Percentiles rank a stretch among this genome's conserved stretches.
These are phyloP conservation scores for Pterophyllum scalare DNA, from an alignment of 2,113 vertebrate species.

Conservation along the genomic window DNA sequence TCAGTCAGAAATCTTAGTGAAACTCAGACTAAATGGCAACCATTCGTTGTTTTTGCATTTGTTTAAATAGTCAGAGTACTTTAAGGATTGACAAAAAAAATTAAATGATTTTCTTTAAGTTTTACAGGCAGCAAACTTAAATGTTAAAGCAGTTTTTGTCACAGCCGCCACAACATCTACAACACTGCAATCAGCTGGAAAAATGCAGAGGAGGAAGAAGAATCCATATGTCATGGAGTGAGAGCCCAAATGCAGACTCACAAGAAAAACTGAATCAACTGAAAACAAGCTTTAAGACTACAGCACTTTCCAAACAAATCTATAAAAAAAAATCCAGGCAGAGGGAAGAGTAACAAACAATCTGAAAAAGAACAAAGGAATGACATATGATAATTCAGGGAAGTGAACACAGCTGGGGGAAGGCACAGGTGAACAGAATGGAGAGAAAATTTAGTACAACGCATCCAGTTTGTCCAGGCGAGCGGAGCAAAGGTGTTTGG, in stretches of 20 bases:
- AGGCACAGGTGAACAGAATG: neutral
- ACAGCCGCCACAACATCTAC: neutral
- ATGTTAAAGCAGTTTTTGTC: neutral
- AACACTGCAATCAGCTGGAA: neutral
- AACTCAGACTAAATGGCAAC: neutral
- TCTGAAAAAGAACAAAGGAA: neutral
- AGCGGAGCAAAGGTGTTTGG: too few species aligned
- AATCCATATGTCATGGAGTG: neutral
- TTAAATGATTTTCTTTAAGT: too few species aligned
- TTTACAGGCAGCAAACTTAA: neutral
- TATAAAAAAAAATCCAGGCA: neutral
- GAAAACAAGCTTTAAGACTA: neutral
- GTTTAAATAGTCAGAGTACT: neutral
- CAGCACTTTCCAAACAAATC: neutral
- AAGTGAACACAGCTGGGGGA: neutral
- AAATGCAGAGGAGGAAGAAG: neutral
- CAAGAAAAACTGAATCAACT: too few species aligned
- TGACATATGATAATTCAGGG: neutral
- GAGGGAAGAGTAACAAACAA: neutral
- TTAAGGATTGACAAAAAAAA: too few species aligned
- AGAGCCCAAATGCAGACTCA: neutral
- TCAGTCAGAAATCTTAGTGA: neutral
- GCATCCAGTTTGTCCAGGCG: too few species aligned
- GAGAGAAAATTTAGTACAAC: neutral
- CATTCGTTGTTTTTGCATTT: neutral